Conservation (phyloP, 1,140 invertebrate species). For the Anastrepha ludens region DNA sequence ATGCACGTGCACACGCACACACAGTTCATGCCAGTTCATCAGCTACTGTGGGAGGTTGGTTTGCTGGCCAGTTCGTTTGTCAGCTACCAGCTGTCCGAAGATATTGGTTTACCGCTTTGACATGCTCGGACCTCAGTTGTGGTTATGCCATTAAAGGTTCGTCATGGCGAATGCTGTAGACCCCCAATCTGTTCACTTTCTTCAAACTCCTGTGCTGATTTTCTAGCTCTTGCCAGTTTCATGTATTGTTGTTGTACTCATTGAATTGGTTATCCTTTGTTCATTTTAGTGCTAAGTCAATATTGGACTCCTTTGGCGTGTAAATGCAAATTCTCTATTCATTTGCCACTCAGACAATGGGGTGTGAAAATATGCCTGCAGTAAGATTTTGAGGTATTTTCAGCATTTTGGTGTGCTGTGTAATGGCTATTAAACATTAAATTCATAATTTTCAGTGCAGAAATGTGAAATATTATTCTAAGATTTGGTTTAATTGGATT, state of each 20-base stretch:
- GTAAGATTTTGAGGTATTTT: conserved; percentile 28
- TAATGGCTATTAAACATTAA: conserved; percentile 4
- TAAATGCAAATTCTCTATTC: conserved; percentile 29
- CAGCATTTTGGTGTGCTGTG: not conserved
- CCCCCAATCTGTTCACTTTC: not conserved
- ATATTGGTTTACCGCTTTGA: conserved; percentile 53
- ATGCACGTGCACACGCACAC: too few relatives aligned
- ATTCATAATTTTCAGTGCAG: not conserved
- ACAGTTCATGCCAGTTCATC: conserved; percentile 12
- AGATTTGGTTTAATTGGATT: not conserved
- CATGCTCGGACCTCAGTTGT: conserved; percentile 51
- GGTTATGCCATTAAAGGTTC: conserved; percentile 46
- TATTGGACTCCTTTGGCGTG: conserved; percentile 16
- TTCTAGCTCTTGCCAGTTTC: not conserved
- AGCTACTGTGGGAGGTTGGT: not conserved
- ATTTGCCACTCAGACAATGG: conserved; percentile 25
- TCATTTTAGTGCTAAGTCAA: conserved; percentile 50
- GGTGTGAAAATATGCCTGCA: conserved; percentile 46
- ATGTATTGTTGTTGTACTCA: conserved; percentile 1
- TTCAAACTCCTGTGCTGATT: not conserved
- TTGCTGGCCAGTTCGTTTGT: not conserved
- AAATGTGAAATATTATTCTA: not conserved
- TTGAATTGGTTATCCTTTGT: conserved; percentile 36
- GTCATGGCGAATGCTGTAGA: not conserved
- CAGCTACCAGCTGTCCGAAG: conserved; percentile 37